Evolutionary conservation across 2,113 vertebrate species (phyloP), one percentile per base, ranked within the genome.

Genomic region (Axis porcinus): DNA sequence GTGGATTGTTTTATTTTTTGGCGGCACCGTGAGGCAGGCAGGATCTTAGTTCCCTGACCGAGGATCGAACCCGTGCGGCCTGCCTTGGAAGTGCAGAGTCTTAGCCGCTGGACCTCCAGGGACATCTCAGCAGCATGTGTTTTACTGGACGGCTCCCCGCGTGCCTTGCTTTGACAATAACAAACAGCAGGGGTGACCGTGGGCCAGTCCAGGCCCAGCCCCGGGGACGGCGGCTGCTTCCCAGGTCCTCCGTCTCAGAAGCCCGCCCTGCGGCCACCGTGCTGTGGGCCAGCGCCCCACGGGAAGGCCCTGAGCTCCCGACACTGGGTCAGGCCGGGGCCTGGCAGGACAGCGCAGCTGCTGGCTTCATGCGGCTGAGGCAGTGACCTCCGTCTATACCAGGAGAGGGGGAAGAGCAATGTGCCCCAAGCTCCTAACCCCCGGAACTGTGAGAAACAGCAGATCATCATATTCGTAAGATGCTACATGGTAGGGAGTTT

Each of bases 21-120:
- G 36, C 0, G 1, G 6, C 67, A 14, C 70, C 1, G 0, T 43
- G 36, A 76, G 23, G 40, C 70, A 76, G 70, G 70, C 36, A 43
- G 23, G 36, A 43, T 43, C 36, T 76, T 43, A 43, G 23, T 25
- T 43, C 23, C 70, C 36, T 27, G 36, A 76, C 23, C 0, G 0
- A 14, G 36, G 70, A 43, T 40, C 36, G 1, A 76, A 43, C 12
- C 21, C 1, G 0, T 6, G 3, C 70, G 6, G 3, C 36, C 70
- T 43, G 70, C 70, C 21, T 43, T 43, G 36, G 21, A 7, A 76
- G 36, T 6, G 3, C 70, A 76, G 36, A 36, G 23, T 27, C 11
- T 25, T 25, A 25, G 23, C 21, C 8, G 0, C 55, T 25, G 55
- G 55, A 9, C 21, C 70, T 14, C 70, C 70, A 76, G 70, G 36